phyloP scores from a whole-genome alignment of 30 jellyfish, hydroid and myxozoan genomes.

The Sanderia malayensis region DNA sequence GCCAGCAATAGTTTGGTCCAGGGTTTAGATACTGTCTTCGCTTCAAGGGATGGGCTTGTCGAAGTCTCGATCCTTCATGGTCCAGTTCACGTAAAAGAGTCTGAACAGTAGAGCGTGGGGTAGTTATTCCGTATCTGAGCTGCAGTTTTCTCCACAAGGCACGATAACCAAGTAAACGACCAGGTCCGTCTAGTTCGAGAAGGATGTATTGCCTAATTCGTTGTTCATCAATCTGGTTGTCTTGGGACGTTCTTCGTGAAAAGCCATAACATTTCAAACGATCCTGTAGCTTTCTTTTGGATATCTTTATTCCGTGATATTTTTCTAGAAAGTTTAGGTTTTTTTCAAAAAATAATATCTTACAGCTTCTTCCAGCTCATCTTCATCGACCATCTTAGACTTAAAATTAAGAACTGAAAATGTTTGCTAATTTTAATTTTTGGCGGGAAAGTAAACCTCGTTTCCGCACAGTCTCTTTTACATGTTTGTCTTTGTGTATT shows the following conservation, averaged over 20 bases:
- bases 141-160: slow-evolving; percentile 21
- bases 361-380: slow-evolving; percentile 15
- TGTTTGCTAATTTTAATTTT: slow-evolving; percentile 7
- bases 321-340: slow-evolving; percentile 6
- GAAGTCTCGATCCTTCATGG: slow-evolving; percentile 18
- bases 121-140: slow-evolving; percentile 14
- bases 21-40: slow-evolving; percentile 30
- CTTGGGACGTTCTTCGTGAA: slow-evolving; percentile 17
- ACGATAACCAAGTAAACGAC: slow-evolving; percentile 9
- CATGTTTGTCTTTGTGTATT: slow-evolving; percentile 10
- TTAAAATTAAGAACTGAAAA: slow-evolving; percentile 12
- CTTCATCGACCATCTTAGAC: slow-evolving; percentile 19
- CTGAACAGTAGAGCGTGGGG: slow-evolving; percentile 15
- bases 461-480: background rate
- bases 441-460: slow-evolving; percentile 12
- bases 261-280: slow-evolving; percentile 9
- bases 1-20: slow-evolving; percentile 32
- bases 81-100: slow-evolving; percentile 21
- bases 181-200: slow-evolving; percentile 20
- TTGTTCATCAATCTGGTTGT: slow-evolving; percentile 10
- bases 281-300: slow-evolving; percentile 12
- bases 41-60: slow-evolving; percentile 16
- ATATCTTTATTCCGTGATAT: slow-evolving; percentile 7
- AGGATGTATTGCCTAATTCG: slow-evolving; percentile 13
- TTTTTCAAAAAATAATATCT: slow-evolving; percentile 9